Evolutionary conservation across 2,797 vertebrate species (phyloP).

Genomic region (Enteromius fasciolatus): DNA sequence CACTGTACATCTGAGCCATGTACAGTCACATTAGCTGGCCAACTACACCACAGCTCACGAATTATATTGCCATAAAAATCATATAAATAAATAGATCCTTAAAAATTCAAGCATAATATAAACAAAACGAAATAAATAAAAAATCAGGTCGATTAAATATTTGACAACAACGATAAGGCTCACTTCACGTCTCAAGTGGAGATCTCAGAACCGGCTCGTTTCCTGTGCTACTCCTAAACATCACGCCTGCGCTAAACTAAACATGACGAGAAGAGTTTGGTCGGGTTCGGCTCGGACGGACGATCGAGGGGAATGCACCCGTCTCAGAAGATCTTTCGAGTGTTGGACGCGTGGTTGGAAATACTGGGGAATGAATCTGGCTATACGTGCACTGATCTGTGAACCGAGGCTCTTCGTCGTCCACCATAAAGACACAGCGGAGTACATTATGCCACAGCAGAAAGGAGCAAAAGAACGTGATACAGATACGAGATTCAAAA

Average conservation of each 20-base stretch:
- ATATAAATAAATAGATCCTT: slow-evolving; percentile 67
- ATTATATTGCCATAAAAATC: slow-evolving; percentile 77
- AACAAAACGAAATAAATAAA: slow-evolving; percentile 73
- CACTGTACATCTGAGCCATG: slow-evolving; percentile 65
- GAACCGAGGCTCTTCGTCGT: not conserved
- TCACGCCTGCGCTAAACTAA: slow-evolving; percentile 63
- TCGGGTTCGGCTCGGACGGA: not conserved
- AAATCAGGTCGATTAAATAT: slow-evolving; percentile 75
- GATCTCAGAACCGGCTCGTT: slow-evolving; percentile 73
- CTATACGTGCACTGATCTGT: not conserved
- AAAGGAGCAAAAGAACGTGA: slow-evolving; percentile 32
- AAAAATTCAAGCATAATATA: slow-evolving; percentile 72
- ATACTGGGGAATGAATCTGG: not conserved
- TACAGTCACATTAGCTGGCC: slow-evolving; percentile 77
- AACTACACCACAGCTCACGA: slow-evolving; percentile 78
- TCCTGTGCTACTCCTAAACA: slow-evolving; percentile 75
- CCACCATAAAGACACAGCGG: not conserved
- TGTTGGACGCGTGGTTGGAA: not conserved
- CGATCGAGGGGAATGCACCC: not conserved
- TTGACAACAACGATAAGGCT: slow-evolving; percentile 82
- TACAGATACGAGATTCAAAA: slow-evolving; percentile 34
- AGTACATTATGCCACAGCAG: slow-evolving; percentile 15
- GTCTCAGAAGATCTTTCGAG: not conserved
- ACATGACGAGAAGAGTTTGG: slow-evolving; percentile 7
- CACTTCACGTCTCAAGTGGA: slow-evolving; percentile 69